phyloP scores from a whole-genome alignment of 2,888 invertebrate genomes.

The Heliconius charithonia region DNA sequence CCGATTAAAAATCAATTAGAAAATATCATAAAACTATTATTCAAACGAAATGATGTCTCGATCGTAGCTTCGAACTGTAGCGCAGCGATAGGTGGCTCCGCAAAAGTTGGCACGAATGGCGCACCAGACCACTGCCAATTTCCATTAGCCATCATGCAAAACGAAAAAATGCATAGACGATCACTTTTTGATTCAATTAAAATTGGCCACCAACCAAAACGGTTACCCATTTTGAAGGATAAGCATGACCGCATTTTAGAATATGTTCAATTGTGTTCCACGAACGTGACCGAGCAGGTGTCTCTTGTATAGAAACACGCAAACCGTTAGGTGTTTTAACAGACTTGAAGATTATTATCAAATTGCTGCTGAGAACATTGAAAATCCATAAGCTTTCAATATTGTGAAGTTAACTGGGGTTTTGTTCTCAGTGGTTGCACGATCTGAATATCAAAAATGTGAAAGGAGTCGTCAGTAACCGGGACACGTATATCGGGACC shows the following conservation, averaged over 20 bases:
- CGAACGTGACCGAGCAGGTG: conserved; percentile 46
- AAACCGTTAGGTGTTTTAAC: conserved; percentile 28
- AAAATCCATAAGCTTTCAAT: conserved; percentile 84
- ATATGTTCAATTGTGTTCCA: conserved; percentile 47
- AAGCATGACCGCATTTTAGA: conserved; percentile 51
- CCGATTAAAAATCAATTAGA: conserved; percentile 56
- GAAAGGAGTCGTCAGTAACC: conserved; percentile 80
- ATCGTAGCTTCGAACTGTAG: conserved; percentile 73
- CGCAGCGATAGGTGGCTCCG: conserved; percentile 80
- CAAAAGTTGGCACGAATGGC: conserved; percentile 81
- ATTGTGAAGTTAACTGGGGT: conserved; percentile 79
- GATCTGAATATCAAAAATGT: conserved; percentile 83
- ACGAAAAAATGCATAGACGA: conserved; percentile 83
- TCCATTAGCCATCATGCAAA: conserved; percentile 84
- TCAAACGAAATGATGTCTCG: conserved; percentile 81
- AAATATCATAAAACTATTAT: conserved; percentile 79
- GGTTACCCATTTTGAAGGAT: conserved; percentile 51
- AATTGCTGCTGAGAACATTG: conserved; percentile 73
- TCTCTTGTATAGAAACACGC: conserved; percentile 45
- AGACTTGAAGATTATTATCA: conserved; percentile 62
- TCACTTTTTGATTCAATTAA: conserved; percentile 84
- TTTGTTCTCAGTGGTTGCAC: conserved; percentile 79
- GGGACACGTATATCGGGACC: conserved; percentile 81
- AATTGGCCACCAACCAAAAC: conserved; percentile 74
- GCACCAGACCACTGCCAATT: conserved; percentile 81